These are phyloP conservation scores for Acanthosepion pharaonis DNA, from an alignment of 2,888 invertebrate genomes.

Conservation along the genomic window DNA sequence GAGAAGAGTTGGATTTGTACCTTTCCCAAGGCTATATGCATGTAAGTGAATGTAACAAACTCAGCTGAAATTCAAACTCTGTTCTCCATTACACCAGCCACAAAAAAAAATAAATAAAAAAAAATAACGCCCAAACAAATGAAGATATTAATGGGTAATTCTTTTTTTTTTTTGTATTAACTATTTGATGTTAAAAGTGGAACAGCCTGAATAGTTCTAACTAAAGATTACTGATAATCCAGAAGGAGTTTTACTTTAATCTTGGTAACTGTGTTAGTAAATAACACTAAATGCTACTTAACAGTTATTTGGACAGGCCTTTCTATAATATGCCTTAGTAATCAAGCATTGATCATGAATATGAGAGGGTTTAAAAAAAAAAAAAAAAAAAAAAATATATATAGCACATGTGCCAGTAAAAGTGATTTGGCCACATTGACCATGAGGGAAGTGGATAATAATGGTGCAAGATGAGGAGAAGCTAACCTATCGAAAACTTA, in stretches of 20 bases:
- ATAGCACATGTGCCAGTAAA: background rate
- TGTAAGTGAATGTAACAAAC: too few species aligned
- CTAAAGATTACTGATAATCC: background rate
- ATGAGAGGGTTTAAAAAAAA: too few species aligned
- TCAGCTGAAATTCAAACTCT: too few species aligned
- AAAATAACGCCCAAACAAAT: background rate
- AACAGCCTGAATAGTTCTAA: background rate
- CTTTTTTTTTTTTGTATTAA: background rate
- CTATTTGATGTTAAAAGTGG: background rate
- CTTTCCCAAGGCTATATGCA: too few species aligned
- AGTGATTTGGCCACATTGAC: background rate
- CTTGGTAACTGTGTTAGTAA: too few species aligned
- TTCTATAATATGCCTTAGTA: background rate
- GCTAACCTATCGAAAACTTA: slow-evolving; percentile 33
- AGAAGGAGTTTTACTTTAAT: background rate
- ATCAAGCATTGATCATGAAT: background rate
- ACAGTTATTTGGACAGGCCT: background rate
- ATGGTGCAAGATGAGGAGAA: slow-evolving; percentile 33
- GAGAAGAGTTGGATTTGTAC: too few species aligned
- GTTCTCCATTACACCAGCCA: too few species aligned
- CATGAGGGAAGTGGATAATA: slow-evolving; percentile 21
- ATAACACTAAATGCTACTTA: background rate
- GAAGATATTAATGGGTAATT: background rate
- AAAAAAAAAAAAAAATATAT: too few species aligned
- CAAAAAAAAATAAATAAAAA: too few species aligned